These are phyloP conservation scores for Sander lucioperca DNA, from an alignment of 2,113 vertebrate genomes.

Conservation along the genomic window DNA sequence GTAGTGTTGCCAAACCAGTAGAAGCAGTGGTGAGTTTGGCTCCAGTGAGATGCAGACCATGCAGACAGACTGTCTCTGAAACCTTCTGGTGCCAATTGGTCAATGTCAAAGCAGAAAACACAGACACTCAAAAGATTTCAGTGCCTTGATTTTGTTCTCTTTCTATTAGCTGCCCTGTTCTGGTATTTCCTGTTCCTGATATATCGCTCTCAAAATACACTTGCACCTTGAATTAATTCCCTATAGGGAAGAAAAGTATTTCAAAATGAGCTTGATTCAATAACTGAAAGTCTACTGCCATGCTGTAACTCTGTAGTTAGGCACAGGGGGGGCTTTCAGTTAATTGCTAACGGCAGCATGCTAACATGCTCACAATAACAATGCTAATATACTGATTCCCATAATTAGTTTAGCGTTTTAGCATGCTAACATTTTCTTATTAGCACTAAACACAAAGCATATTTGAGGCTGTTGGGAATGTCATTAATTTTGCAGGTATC, in stretches of 20 bases:
- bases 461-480: background rate
- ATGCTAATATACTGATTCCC: too few species aligned
- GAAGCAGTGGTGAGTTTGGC: slow-evolving; percentile 61
- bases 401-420: background rate
- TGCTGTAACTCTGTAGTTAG: background rate
- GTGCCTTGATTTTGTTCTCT: slow-evolving; percentile 3
- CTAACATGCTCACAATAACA: too few species aligned
- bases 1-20: slow-evolving; percentile 55
- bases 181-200: background rate
- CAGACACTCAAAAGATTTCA: slow-evolving; percentile 15
- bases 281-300: background rate
- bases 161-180: background rate
- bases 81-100: slow-evolving; percentile 48
- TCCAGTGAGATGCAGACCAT: slow-evolving; percentile 39
- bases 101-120: slow-evolving; percentile 44
- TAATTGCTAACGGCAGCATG: too few species aligned
- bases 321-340: background rate
- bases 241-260: background rate
- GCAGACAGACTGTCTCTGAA: slow-evolving; percentile 49
- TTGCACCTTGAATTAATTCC: slow-evolving; percentile 10
- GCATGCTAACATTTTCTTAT: background rate
- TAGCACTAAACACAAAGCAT: background rate
- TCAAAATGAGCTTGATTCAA: background rate
- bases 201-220: slow-evolving; percentile 8
- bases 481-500: background rate